Percentiles rank a stretch among this genome's conserved stretches.
Evolutionary conservation across 2,113 vertebrate genomes (phyloP).

Genomic region (Lepidothrix coronata): DNA sequence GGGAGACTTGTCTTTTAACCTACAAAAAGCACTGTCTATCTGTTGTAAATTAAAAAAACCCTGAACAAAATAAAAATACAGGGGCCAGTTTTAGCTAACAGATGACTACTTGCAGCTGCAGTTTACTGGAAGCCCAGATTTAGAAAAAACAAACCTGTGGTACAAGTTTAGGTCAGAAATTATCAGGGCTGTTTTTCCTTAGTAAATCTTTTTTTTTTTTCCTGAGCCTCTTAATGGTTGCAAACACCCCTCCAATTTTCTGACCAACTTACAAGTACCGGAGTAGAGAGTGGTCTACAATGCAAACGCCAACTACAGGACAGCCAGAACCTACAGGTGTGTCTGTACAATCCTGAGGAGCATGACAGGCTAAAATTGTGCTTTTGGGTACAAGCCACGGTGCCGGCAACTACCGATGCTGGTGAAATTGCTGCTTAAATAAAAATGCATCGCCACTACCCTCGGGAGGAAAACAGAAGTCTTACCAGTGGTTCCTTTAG

Average conservation of each 20-base stretch:
- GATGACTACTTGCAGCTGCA: slow-evolving; percentile 24
- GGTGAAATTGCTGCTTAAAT: slow-evolving; percentile 53
- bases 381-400: slow-evolving; percentile 54
- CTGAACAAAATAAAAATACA: background rate
- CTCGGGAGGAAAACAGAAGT: slow-evolving; percentile 27
- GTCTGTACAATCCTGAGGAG: background rate
- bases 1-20: slow-evolving; percentile 11
- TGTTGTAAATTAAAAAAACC: background rate
- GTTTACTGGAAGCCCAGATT: slow-evolving; percentile 48
- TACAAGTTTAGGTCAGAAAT: slow-evolving; percentile 64
- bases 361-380: slow-evolving; percentile 41
- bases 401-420: slow-evolving; percentile 32
- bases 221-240: slow-evolving; percentile 71
- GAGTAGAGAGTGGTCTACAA: slow-evolving; percentile 37
- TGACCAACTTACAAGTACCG: slow-evolving; percentile 17
- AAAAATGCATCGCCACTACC: slow-evolving; percentile 10
- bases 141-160: background rate
- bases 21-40: slow-evolving; percentile 21
- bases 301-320: background rate
- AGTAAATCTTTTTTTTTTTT: slow-evolving; percentile 35
- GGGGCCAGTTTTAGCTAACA: slow-evolving; percentile 16
- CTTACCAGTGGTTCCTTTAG: slow-evolving; percentile 59
- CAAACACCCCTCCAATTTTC: slow-evolving; percentile 23
- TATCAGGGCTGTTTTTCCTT: slow-evolving; percentile 50
- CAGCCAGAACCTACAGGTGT: slow-evolving; percentile 14